Conservation (phyloP, 2,888 invertebrate species). For the Himalopsyche anomala region DNA sequence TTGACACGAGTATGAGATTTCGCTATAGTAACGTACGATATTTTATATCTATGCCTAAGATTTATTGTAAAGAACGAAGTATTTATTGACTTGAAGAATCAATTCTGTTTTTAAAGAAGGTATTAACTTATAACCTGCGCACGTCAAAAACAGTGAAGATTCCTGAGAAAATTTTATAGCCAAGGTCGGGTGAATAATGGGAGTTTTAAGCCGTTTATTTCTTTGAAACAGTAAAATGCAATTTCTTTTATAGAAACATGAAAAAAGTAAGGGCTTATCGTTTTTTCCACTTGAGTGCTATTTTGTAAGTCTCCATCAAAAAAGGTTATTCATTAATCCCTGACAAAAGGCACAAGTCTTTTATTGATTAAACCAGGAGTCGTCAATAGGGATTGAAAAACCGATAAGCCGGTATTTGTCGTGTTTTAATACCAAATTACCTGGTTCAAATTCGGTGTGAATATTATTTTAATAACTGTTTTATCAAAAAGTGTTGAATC, state of each 20-base stretch:
- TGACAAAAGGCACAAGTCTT: not conserved
- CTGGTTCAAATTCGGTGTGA: no score
- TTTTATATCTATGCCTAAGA: no score
- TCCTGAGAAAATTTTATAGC: not conserved
- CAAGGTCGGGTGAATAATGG: not conserved
- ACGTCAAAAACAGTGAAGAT: not conserved
- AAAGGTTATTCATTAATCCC: conserved; percentile 26
- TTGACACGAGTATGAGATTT: no score
- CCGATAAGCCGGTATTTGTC: no score
- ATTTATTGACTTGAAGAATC: not conserved
- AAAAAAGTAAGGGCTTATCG: not conserved
- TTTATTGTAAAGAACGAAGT: not conserved
- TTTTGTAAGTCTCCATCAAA: conserved; percentile 5
- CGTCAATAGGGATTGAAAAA: no score
- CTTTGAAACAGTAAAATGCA: conserved; percentile 2
- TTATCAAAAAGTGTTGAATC: no score
- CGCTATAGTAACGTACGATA: no score
- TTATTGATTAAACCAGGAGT: conserved; percentile 11
- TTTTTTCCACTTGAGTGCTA: not conserved
- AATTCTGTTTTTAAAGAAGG: not conserved
- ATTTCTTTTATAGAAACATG: not conserved
- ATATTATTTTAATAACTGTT: no score
- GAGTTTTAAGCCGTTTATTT: not conserved
- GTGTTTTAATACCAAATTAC: no score
- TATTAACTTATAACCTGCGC: not conserved